Evolutionary conservation across 1,140 invertebrate genomes (phyloP), one percentile per base, ranked within the genome.

Genomic region (Drosophila truncata): DNA sequence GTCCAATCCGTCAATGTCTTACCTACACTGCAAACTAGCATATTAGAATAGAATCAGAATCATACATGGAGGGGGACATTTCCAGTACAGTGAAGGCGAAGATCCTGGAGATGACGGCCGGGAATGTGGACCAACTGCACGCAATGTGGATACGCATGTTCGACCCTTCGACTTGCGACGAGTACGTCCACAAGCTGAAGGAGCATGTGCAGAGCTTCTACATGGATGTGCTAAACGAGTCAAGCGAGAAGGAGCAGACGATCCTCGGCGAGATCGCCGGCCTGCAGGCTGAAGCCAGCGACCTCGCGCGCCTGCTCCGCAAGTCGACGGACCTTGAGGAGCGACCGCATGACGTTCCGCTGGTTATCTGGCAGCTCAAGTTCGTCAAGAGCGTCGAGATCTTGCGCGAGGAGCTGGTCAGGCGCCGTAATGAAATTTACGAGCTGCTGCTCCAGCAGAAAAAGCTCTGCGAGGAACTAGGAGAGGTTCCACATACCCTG

Each of bases 401-500:
- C 11, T 27, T 92, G 47, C 78, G 84, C 9, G 66, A 78, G 18
- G 74, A 83, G 14, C 49, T 92, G 41, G 55, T 46, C 6, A 23
- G 46, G n/a, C 74, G 84, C 3, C 73, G 75, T 4, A 74, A 75
- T 0, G 85, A 91, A 58, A 82, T 92, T 1, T 60, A 58, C 9
- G 73, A 91, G 14, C 42, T 92, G 10, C 70, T 91, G 10, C 27
- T 78, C 20, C 81, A 92, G 23, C 91, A 92, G 47, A 69, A 90
- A 8, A 31, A 63, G 16, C 64, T 92, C 8, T 91, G 91, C 46
- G 62, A 81, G 14, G 87, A 91, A 35, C 41, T 92, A 27, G 86
- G 80, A n/a, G 79, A 82, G 44, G 1, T 27, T 4, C 84, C 84
- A 1, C 63, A 62, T 3, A 65, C 84, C 3, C 57, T 92, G 23